These are phyloP conservation scores for Drosophila grimshawi DNA, from an alignment of 1,140 invertebrate genomes.

Conservation along the genomic window DNA sequence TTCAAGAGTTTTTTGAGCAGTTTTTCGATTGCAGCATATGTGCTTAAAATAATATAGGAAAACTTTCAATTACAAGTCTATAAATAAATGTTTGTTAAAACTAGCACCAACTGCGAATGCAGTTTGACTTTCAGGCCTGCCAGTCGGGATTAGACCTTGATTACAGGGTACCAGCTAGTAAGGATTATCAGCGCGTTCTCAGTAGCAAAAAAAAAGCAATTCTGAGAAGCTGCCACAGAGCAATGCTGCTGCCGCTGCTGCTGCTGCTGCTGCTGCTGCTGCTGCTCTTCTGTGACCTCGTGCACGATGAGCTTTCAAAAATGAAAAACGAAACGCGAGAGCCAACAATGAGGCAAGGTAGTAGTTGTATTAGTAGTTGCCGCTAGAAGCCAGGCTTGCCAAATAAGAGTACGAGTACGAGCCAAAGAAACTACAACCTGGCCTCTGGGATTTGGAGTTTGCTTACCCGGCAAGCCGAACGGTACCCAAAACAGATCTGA, in stretches of 20 bases:
- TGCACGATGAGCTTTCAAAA: conserved; percentile 57
- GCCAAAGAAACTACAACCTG: neutral
- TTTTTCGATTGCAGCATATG: too few relatives aligned
- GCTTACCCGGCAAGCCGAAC: conserved; percentile 15
- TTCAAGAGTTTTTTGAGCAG: too few relatives aligned
- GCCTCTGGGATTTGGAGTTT: conserved; percentile 24
- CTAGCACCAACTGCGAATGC: too few relatives aligned
- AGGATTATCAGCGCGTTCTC: neutral
- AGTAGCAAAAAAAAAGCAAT: conserved; percentile 29
- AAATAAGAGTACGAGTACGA: neutral
- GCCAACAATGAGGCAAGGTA: conserved; percentile 37
- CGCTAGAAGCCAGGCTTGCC: neutral
- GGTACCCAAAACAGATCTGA: conserved; percentile 41
- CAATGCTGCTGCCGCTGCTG: neutral
- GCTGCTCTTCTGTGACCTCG: conserved; percentile 51
- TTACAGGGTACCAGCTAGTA: neutral
- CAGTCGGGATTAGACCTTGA: neutral
- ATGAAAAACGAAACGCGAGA: conserved; percentile 46
- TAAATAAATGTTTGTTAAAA: too few relatives aligned
- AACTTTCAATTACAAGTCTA: too few relatives aligned
- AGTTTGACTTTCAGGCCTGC: neutral
- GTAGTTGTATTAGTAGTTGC: neutral
- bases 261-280: conserved; percentile 1
- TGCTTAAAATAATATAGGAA: too few relatives aligned
- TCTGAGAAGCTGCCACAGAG: conserved; percentile 32